Percentiles rank a stretch among this genome's conserved stretches.
Conservation (phyloP, 2,113 vertebrate species). For the Eulemur rufifrons region DNA sequence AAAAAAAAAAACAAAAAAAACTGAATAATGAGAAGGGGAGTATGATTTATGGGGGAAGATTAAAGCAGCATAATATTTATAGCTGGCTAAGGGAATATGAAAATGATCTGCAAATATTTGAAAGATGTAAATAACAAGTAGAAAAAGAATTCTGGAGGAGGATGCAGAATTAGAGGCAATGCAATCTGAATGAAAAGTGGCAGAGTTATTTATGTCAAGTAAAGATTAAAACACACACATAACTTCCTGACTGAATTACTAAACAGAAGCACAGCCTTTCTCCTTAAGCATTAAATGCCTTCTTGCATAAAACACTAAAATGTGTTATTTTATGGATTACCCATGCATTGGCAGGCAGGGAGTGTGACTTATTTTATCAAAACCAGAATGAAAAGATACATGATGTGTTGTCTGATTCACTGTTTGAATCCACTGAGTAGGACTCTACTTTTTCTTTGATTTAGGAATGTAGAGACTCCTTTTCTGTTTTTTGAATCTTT, state of each 20-base stretch:
- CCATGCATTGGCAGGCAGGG: background rate
- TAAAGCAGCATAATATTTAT: slow-evolving; percentile 49
- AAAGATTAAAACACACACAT: slow-evolving; percentile 36
- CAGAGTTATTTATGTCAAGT: slow-evolving; percentile 29
- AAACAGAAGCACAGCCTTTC: slow-evolving; percentile 21
- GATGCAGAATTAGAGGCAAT: slow-evolving; percentile 4
- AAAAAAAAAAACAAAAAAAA: background rate
- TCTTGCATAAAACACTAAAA: background rate
- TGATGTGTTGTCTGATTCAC: background rate
- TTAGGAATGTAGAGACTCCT: background rate
- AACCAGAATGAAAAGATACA: background rate
- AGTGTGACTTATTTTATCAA: background rate
- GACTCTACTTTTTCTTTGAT: background rate
- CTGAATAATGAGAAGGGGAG: background rate
- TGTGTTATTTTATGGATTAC: background rate
- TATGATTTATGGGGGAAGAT: background rate
- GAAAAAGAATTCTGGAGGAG: slow-evolving; percentile 48
- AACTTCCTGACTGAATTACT: slow-evolving; percentile 43
- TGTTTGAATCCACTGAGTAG: background rate
- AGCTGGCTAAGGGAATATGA: slow-evolving; percentile 33
- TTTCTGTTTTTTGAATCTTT: background rate
- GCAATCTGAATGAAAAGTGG: slow-evolving; percentile 45
- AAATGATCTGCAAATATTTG: slow-evolving; percentile 60
- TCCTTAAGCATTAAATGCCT: background rate
- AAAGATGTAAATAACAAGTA: slow-evolving; percentile 61